Evolutionary conservation across 1,140 invertebrate genomes (phyloP).

Genomic region (Heliothis subflexa): DNA sequence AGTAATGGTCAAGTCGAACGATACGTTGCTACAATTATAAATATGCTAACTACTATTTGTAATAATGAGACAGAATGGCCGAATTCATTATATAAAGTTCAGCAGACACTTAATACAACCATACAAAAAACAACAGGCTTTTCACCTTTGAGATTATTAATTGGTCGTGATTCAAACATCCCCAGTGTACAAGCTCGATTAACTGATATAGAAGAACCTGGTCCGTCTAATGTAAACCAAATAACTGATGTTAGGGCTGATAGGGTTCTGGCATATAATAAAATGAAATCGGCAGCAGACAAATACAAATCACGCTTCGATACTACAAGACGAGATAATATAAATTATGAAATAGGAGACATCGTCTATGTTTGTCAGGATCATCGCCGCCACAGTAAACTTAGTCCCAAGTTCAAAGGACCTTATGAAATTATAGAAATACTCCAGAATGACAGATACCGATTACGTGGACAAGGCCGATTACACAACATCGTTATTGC

Average conservation of each 20-base stretch:
- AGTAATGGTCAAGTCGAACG: slow-evolving; percentile 71
- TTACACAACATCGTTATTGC: slow-evolving; percentile 2
- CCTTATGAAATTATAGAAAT: background rate
- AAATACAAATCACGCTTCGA: background rate
- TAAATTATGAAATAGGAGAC: background rate
- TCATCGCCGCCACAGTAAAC: background rate
- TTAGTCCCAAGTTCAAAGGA: background rate
- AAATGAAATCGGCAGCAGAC: background rate
- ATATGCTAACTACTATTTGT: slow-evolving; percentile 61
- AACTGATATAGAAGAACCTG: slow-evolving; percentile 4
- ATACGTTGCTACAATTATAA: slow-evolving; percentile 65
- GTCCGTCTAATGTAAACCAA: background rate
- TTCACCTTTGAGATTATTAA: slow-evolving; percentile 57
- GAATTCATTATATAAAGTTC: slow-evolving; percentile 65
- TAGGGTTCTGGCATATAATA: background rate
- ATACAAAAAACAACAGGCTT: slow-evolving; percentile 64
- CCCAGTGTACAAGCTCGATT: slow-evolving; percentile 44
- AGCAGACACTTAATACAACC: slow-evolving; percentile 66
- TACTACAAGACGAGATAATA: background rate
- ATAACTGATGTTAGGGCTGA: background rate
- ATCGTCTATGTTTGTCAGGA: background rate
- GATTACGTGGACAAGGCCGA: slow-evolving; percentile 1
- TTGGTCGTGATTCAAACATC: slow-evolving; percentile 57
- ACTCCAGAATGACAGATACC: background rate
- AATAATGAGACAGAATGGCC: slow-evolving; percentile 63